Base-by-base conservation (phyloP, 2,888 invertebrate genomes). In the Acanthosoma haemorrhoidale region DNA sequence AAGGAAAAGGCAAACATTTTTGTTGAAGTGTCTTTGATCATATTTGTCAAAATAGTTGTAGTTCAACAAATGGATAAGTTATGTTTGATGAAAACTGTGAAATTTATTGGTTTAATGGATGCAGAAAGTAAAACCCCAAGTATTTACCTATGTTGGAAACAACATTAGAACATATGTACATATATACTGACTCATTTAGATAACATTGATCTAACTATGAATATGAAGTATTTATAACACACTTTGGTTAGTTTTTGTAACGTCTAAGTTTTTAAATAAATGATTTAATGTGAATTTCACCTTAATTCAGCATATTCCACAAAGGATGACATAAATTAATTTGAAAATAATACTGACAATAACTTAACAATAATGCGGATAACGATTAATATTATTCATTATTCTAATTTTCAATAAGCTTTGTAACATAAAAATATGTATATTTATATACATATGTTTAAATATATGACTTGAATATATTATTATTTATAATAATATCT, bases 141-240 rank as follows among this genome's bases (percentile, higher is more conserved):
- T 51, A n/a, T 15, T 25, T 0, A n/a, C 41, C 4, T 41, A 61
- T 21, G 2, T 6, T 3, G 1, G 13, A 38, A 61, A 61, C 59
- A 34, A 11, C 1, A 18, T 38, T 21, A 21, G n/a, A 15, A 61
- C n/a, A 21, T 9, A 9, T 36, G 11, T 16, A 38, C n/a, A 16
- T 15, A 13, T 38, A 34, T 61, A 38, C 51, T 25, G 21, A 13
- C 8, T 43, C n/a, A n/a, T n/a, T n/a, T n/a, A n/a, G n/a, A n/a
- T 4, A 43, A 43, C 18, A 11, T 21, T 21, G 21, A 43, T 21
- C 13, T 51, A 61, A 36, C 38, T 61, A 61, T 38, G 15, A 61
- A 61, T 36, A 36, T 61, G 21, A 41, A 64, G 15, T 36, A 38
- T n/a, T 38, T 64, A 39, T 64, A 39, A 64, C 64, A 64, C 39